Evolutionary conservation across 2,888 invertebrate species (phyloP).

Genomic region (Leptinotarsa haldemani): DNA sequence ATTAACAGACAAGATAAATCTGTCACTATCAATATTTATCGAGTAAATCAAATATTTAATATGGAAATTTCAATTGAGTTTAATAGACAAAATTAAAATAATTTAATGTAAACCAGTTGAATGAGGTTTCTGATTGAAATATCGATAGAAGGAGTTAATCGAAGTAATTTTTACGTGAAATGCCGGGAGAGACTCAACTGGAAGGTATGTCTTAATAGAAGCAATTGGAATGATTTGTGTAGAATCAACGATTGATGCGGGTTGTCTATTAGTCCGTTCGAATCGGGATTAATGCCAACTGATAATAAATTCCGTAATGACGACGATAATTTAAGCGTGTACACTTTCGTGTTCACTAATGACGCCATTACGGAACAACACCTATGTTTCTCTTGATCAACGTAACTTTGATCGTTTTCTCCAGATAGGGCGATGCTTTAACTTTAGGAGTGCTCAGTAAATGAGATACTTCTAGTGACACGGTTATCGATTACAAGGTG

Average conservation of each 20-base stretch:
- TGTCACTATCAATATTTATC: conserved; percentile 48
- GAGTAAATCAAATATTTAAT: conserved; percentile 44
- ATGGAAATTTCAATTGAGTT: conserved; percentile 46
- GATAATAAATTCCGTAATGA: conserved; percentile 53
- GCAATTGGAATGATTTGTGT: conserved; percentile 41
- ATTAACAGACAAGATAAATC: conserved; percentile 41
- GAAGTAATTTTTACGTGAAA: conserved; percentile 16
- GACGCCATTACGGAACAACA: conserved; percentile 52
- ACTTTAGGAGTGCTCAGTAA: conserved; percentile 28
- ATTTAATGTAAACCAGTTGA: conserved; percentile 36
- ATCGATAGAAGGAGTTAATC: conserved; percentile 27
- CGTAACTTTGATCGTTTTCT: conserved; percentile 39
- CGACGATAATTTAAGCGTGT: conserved; percentile 51
- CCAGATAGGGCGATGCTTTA: conserved; percentile 30
- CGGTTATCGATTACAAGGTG: not conserved
- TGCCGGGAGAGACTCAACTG: conserved; percentile 4
- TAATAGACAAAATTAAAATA: conserved; percentile 45
- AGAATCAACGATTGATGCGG: conserved; percentile 42
- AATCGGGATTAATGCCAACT: conserved; percentile 47
- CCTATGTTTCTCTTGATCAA: conserved; percentile 43
- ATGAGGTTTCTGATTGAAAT: conserved; percentile 32
- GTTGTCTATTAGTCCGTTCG: conserved; percentile 34
- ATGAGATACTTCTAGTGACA: conserved; percentile 27
- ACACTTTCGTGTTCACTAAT: conserved; percentile 51
- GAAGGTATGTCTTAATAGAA: conserved; percentile 37